Conservation (phyloP, 2,888 invertebrate species). For the Apamea crenata region DNA sequence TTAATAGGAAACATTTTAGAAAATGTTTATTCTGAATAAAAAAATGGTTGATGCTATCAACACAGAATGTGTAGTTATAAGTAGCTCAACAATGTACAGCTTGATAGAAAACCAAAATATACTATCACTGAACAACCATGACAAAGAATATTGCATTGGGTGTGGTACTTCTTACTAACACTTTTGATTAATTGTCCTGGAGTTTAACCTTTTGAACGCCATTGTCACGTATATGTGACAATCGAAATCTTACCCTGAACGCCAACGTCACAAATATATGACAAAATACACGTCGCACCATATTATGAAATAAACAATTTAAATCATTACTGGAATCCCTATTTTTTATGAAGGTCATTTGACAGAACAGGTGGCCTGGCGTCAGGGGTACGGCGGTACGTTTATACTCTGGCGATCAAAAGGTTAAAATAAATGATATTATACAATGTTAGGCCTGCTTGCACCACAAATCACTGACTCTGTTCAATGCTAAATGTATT, state of each 20-base stretch:
- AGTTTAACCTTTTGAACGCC: no score
- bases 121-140: neutral
- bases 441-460: neutral
- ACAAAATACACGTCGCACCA: no score
- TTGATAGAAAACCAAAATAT: neutral
- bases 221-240: no score
- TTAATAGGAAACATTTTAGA: no score
- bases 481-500: neutral
- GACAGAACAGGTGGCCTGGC: no score
- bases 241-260: no score
- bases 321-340: no score
- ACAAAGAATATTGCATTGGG: conserved; percentile 1
- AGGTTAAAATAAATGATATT: neutral
- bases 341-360: no score
- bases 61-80: neutral
- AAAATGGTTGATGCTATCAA: neutral
- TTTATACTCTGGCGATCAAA: no score
- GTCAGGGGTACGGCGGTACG: no score
- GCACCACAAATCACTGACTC: neutral
- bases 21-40: neutral
- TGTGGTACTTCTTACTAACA: neutral
- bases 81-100: neutral
- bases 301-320: no score
- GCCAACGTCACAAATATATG: no score
- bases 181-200: neutral